Evolutionary conservation across 1,140 invertebrate genomes (phyloP).

Genomic region (silkworm (Bombyx mori)): DNA sequence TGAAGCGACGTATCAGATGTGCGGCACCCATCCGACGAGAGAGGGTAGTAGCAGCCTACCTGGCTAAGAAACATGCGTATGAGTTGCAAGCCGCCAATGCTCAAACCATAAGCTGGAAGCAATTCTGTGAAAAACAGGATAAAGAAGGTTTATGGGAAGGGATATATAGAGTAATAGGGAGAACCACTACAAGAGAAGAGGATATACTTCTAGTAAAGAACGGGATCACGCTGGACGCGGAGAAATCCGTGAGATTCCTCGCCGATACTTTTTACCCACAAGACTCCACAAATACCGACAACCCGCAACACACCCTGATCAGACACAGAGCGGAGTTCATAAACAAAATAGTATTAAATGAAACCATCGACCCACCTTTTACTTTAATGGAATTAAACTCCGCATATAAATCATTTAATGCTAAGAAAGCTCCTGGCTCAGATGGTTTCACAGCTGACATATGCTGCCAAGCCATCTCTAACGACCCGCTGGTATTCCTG

Average conservation of each 20-base stretch:
- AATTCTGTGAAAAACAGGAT: conserved; percentile 1
- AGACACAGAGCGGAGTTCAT: not conserved
- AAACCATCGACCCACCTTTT: not conserved
- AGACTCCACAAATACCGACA: not conserved
- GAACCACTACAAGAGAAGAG: not conserved
- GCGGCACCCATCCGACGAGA: not conserved
- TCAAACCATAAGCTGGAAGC: not conserved
- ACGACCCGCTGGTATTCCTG: no score
- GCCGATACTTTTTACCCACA: not conserved
- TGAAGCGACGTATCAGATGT: not conserved
- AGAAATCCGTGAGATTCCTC: not conserved
- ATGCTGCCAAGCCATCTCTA: no score
- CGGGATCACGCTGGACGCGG: not conserved
- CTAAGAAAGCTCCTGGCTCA: conserved; percentile 3
- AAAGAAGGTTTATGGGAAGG: not conserved
- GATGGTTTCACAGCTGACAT: conserved; percentile 6
- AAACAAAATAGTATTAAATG: not conserved
- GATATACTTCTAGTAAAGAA: not conserved
- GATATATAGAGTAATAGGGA: not conserved
- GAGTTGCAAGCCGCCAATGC: not conserved
- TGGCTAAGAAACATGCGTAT: not conserved
- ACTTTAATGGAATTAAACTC: not conserved
- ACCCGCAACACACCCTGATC: not conserved
- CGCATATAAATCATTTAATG: not conserved
- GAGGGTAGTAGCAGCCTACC: conserved; percentile 4